Evolutionary conservation across 1,140 invertebrate species (phyloP).

Genomic region (silkworm (Bombyx mori)): ASM3026992v2 NC_085109.1:6154501-6155000

Average conservation of each 20-base stretch:
- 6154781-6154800: too few species aligned
- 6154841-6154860: too few species aligned
- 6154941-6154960: conserved; percentile 56
- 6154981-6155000: conserved; percentile 68
- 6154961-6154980: conserved; percentile 59
- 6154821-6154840: too few species aligned
- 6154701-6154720: too few species aligned
- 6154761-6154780: too few species aligned
- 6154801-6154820: too few species aligned
- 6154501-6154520: conserved; percentile 44
- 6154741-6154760: too few species aligned
- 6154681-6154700: not conserved
- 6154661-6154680: conserved; percentile 57
- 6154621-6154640: conserved; percentile 53
- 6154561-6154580: conserved; percentile 66
- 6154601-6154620: conserved; percentile 61
- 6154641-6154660: conserved; percentile 65
- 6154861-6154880: too few species aligned
- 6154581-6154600: conserved; percentile 61
- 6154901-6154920: conserved; percentile 23
- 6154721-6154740: too few species aligned
- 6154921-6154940: conserved; percentile 35
- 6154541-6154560: conserved; percentile 44
- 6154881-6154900: too few species aligned
- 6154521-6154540: conserved; percentile 53